Evolutionary conservation across 2,888 invertebrate genomes (phyloP), one percentile per base, ranked within the genome.

Genomic region (Phrixothrix hirtus): DNA sequence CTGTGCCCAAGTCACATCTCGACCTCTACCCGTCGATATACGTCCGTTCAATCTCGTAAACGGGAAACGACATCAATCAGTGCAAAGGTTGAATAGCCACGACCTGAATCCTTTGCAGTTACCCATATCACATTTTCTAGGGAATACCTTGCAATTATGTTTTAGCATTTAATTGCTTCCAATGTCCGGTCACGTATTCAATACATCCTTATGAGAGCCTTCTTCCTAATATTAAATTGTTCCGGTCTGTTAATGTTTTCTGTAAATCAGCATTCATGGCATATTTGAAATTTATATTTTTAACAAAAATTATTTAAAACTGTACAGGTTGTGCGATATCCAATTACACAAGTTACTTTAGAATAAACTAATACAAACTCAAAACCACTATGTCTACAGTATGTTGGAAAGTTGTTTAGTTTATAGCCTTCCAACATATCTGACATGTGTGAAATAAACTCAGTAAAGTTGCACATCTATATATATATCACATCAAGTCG

Each of bases 361-460:
- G n/a, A n/a, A n/a, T n/a, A n/a, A n/a, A n/a, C n/a, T n/a, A n/a
- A n/a, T n/a, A n/a, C n/a, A 41, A 37, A 43, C 36, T 51, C 37
- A 26, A 37, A 27, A 39, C 46, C 55, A 41, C 47, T 50, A 57
- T 55, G 42, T 55, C 50, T 49, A 54, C 57, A 53, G 52, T 57
- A 57, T 53, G 37, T 56, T 48, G 47, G 39, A 52, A 55, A 55
- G 35, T 55, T 55, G 55, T 48, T 50, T 63, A 58, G 59, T 63
- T 63, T 63, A 63, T 61, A 56, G 61, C 51, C 46, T 57, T 35
- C 9, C 54, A 50, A 56, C 58, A 57, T 59, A 61, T 62, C 60
- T 61, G 63, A 62, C 63, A 54, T 62, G 59, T 60, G 58, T 57
- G 59, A 64, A 64, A 65, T 64, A 65, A 64, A 65, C 60, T 62